phyloP scores from a whole-genome alignment of 2,888 invertebrate genomes.

The Diabrotica balteata region DNA sequence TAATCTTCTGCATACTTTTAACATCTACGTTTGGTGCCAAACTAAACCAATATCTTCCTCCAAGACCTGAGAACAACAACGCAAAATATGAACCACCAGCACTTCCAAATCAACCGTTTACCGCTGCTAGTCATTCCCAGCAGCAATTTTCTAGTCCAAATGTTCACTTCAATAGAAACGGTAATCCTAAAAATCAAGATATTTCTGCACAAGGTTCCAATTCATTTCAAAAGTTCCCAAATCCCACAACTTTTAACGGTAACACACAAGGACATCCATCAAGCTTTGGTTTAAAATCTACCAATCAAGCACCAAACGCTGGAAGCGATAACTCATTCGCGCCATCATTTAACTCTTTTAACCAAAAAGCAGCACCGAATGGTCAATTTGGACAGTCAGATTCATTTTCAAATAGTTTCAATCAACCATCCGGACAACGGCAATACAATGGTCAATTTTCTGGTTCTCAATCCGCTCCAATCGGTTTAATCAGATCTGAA shows the following conservation, averaged over 20 bases:
- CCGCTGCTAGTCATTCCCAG: background rate
- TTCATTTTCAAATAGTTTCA: too few relatives aligned
- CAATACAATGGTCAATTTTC: constrained; percentile 5
- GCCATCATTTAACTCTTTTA: background rate
- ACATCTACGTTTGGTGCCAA: constrained; percentile 38
- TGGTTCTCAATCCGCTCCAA: constrained; percentile 4
- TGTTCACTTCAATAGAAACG: background rate
- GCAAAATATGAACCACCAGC: constrained; percentile 7
- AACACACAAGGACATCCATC: background rate
- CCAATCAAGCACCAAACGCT: background rate
- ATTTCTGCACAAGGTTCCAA: constrained; percentile 9
- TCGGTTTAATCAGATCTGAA: constrained; percentile 33
- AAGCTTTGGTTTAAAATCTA: background rate
- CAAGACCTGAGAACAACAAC: constrained; percentile 18
- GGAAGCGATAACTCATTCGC: background rate
- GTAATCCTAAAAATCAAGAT: constrained; percentile 8
- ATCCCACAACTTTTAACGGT: background rate
- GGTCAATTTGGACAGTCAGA: background rate
- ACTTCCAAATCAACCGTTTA: constrained; percentile 12
- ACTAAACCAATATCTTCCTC: constrained; percentile 42
- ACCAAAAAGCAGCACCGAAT: background rate
- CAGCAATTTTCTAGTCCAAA: background rate
- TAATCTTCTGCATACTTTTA: constrained; percentile 37
- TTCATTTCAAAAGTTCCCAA: constrained; percentile 14
- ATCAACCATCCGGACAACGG: too few relatives aligned